Conservation (phyloP, 2,113 vertebrate genomes). For the Amphiprion percula region DNA sequence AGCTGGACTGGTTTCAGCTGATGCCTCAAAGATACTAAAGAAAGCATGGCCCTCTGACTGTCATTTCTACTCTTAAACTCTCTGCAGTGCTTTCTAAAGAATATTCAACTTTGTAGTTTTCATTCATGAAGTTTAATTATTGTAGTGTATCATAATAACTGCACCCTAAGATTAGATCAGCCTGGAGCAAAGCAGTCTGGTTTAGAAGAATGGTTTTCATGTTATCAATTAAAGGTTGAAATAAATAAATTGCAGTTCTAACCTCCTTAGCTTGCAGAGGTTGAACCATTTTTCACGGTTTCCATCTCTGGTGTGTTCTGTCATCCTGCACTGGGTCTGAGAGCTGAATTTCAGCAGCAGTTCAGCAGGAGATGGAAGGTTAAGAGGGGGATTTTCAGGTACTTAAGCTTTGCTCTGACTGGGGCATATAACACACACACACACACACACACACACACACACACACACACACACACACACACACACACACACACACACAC, state of each 20-base stretch:
- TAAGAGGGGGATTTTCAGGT: constrained; percentile 43
- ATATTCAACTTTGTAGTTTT: too few relatives aligned
- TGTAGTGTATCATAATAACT: too few relatives aligned
- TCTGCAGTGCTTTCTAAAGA: too few relatives aligned
- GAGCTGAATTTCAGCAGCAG: constrained; percentile 38
- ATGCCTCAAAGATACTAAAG: too few relatives aligned
- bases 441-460: not conserved
- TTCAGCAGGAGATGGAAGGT: constrained; percentile 22
- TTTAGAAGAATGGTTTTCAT: too few relatives aligned
- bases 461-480: constrained; percentile 4
- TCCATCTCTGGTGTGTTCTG: not conserved
- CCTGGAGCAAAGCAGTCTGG: too few relatives aligned
- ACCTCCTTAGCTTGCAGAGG: not conserved
- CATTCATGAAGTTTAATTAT: too few relatives aligned
- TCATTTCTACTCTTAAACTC: too few relatives aligned
- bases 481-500: not conserved
- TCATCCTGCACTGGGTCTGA: not conserved
- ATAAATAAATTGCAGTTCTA: not conserved
- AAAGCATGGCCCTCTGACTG: too few relatives aligned
- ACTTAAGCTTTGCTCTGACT: constrained; percentile 24
- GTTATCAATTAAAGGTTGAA: too few relatives aligned
- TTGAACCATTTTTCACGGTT: not conserved
- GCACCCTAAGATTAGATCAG: too few relatives aligned
- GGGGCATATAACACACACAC: not conserved
- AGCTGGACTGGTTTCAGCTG: too few relatives aligned